phyloP scores from a whole-genome alignment of 2,888 invertebrate genomes.

The Fabriciana adippe region DNA sequence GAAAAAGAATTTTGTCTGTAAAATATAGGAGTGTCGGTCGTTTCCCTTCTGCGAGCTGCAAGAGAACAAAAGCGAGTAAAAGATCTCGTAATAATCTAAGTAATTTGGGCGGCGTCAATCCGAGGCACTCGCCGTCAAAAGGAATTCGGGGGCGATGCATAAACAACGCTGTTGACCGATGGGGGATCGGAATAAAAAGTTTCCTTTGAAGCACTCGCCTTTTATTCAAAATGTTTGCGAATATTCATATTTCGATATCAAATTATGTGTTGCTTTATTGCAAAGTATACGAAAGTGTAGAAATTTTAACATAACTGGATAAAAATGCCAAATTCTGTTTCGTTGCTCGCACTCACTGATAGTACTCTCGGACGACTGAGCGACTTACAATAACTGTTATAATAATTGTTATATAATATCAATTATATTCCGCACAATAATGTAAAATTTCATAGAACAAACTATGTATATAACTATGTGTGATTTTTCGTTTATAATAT shows the following conservation, averaged over 20 bases:
- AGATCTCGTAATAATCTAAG: conserved; percentile 26
- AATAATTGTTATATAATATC: too few species aligned
- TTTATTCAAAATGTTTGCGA: conserved; percentile 23
- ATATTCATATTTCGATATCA: conserved; percentile 22
- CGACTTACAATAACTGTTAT: neutral
- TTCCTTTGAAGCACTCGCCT: conserved; percentile 7
- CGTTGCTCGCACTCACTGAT: neutral
- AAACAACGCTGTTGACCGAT: conserved; percentile 11
- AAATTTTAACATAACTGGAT: neutral
- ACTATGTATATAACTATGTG: too few species aligned
- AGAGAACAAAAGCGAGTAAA: conserved; percentile 18
- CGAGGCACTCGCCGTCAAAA: neutral
- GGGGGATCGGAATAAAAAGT: neutral
- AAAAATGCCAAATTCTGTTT: conserved; percentile 3
- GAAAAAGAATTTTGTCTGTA: conserved; percentile 14
- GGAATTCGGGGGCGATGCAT: conserved; percentile 13
- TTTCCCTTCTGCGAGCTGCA: conserved; percentile 9
- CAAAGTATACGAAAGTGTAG: neutral
- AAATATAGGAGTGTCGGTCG: conserved; percentile 8
- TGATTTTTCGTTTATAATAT: neutral
- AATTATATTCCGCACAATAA: too few species aligned
- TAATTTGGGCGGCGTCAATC: conserved; percentile 25
- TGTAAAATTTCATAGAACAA: too few species aligned
- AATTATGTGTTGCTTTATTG: conserved; percentile 7
- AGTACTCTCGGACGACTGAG: neutral